Evolutionary conservation across 2,888 invertebrate species (phyloP), one percentile per base, ranked within the genome.

Genomic region (Troides aeacus): DNA sequence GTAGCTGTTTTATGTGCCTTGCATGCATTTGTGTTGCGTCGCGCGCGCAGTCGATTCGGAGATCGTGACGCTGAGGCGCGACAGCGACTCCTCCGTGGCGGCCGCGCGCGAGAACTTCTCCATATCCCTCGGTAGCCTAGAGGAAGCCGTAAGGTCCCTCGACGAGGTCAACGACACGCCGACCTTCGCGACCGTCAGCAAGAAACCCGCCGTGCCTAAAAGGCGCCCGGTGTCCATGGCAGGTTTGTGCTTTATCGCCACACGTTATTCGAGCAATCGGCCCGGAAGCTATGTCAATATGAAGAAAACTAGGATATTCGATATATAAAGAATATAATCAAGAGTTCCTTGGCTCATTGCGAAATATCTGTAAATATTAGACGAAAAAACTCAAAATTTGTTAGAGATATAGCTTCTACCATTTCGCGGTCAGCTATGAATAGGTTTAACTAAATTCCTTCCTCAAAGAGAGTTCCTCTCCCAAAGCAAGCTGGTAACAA

Each of bases 221-320:
- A 86, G 94, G 71, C 84, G 94, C 71, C 94, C 94, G 12, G 82
- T 94, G 50, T 94, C 94, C 68, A 94, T 94, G 94, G 89, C 94
- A 83, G 94, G 94, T 94, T 83, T 88, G 88, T 77, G 50, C 21
- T n/a, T 56, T 21, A 21, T 6, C 21, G 5, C 56, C 21, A 56
- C 56, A 56, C 1, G 56, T 56, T 21, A 21, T 12, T 56, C 56
- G 56, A n/a, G 7, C n/a, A 56, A 6, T 21, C 18, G 10, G 6
- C 4, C 46, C 12, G 46, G 46, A 1, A 46, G 46, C 15, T 4
- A 46, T 4, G 46, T 46, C 46, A 46, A 12, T 4, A 42, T 42
- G 12, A 46, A 46, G 1, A 46, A 12, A 5, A 30, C 30, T 30
- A 30, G 30, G 30, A 30, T 30, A 30, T 30, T 30, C 30, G 1